Evolutionary conservation across 2,888 invertebrate genomes (phyloP).

Genomic region (Euclidia mi): DNA sequence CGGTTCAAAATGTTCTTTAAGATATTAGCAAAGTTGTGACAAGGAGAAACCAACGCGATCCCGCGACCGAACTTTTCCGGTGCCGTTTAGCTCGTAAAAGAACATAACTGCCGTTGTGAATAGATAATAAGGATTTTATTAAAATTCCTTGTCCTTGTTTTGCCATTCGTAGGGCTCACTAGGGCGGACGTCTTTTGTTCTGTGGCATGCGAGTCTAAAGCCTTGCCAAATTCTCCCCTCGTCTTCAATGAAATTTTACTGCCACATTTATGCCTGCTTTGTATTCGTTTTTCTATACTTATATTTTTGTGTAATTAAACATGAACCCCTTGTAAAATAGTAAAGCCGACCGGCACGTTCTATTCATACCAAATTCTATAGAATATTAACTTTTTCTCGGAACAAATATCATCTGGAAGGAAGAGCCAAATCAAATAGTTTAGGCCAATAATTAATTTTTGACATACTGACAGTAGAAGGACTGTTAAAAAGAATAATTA

Average conservation of each 20-base stretch:
- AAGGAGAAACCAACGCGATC: conserved; percentile 68
- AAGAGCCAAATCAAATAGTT: too few relatives aligned
- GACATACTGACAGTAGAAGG: too few relatives aligned
- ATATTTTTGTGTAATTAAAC: conserved; percentile 54
- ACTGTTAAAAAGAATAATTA: too few relatives aligned
- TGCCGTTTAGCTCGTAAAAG: conserved; percentile 83
- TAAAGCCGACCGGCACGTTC: too few relatives aligned
- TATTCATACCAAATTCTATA: too few relatives aligned
- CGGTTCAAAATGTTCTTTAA: conserved; percentile 68
- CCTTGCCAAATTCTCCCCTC: conserved; percentile 68
- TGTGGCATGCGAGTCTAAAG: conserved; percentile 75
- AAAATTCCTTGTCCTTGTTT: conserved; percentile 88
- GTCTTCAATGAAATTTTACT: conserved; percentile 75
- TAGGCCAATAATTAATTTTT: too few relatives aligned
- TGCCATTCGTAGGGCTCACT: conserved; percentile 73
- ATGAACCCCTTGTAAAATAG: conserved; percentile 31
- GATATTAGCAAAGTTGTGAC: conserved; percentile 79
- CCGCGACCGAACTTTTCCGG: conserved; percentile 73
- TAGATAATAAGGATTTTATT: conserved; percentile 89
- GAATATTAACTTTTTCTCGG: too few relatives aligned
- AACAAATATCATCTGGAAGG: too few relatives aligned
- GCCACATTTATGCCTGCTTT: conserved; percentile 69
- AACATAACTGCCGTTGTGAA: conserved; percentile 84
- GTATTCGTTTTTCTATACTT: conserved; percentile 67
- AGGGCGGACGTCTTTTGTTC: conserved; percentile 76